A percentile compares a stretch with the other conserved stretches of the same genome.
phyloP scores from a whole-genome alignment of 2,888 invertebrate species.

The Peribatodes rhomboidaria region DNA sequence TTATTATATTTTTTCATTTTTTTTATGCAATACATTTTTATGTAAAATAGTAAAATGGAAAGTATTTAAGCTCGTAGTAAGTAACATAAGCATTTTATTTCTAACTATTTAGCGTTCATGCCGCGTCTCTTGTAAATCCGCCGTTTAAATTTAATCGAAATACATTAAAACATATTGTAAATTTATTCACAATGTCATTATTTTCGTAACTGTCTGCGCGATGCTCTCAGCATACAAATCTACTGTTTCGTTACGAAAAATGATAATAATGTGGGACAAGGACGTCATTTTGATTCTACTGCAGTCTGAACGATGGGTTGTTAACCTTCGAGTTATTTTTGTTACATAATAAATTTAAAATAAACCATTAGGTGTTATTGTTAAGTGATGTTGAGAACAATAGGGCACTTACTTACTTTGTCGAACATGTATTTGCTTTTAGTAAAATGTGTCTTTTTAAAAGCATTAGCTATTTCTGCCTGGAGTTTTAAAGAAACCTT shows the following conservation, averaged over 20 bases:
- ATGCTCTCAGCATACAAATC: slow-evolving; percentile 54
- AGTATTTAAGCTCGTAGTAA: no score
- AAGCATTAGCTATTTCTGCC: no score
- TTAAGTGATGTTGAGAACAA: not conserved
- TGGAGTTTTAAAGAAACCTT: no score
- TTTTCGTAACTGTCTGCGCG: slow-evolving; percentile 51
- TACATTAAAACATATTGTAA: slow-evolving; percentile 41
- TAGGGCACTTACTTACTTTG: not conserved
- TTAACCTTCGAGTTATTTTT: slow-evolving; percentile 32
- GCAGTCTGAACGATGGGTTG: slow-evolving; percentile 27
- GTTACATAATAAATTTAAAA: slow-evolving; percentile 13
- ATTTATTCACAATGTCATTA: slow-evolving; percentile 43
- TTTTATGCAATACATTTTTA: no score
- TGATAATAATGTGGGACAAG: slow-evolving; percentile 53
- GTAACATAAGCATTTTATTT: no score
- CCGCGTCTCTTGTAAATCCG: not conserved
- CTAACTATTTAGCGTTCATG: no score
- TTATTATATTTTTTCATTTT: no score
- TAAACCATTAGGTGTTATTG: not conserved
- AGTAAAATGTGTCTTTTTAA: no score
- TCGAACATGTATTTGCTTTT: no score
- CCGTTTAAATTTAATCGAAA: slow-evolving; percentile 40
- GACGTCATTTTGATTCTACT: slow-evolving; percentile 53
- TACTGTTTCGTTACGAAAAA: slow-evolving; percentile 55
- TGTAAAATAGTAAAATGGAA: no score